These are phyloP conservation scores for Tribolium madens DNA, from an alignment of 1,140 invertebrate species.

Conservation along the genomic window DNA sequence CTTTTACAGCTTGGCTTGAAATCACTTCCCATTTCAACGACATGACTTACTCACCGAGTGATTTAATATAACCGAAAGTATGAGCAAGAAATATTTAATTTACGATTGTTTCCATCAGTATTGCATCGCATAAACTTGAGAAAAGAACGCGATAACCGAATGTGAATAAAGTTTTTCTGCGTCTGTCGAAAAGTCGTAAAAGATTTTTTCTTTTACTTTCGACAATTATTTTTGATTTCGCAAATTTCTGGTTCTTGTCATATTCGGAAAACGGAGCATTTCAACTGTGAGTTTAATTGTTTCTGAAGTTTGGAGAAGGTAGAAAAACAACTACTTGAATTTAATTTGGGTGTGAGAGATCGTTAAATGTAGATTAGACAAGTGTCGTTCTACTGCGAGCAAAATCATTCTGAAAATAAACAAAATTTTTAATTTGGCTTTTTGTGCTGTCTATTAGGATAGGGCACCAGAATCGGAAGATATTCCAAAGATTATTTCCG, in stretches of 20 bases:
- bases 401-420: not conserved
- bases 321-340: not conserved
- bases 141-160: not conserved
- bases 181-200: not conserved
- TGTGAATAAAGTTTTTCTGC: not conserved
- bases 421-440: not conserved
- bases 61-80: not conserved
- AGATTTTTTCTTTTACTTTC: not conserved
- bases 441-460: not conserved
- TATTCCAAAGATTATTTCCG: constrained; percentile 22
- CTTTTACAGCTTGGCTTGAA: not conserved
- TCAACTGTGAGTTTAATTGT: not conserved
- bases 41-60: not conserved
- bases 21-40: not conserved
- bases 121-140: not conserved
- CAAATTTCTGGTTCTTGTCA: not conserved
- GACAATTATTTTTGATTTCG: not conserved
- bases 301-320: not conserved
- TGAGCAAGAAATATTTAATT: not conserved
- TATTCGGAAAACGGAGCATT: too few species aligned
- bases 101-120: not conserved
- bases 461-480: not conserved
- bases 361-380: not conserved
- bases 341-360: not conserved
- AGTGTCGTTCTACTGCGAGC: not conserved